These are phyloP conservation scores for Phrynocephalus guinanensis DNA, from an alignment of 2,797 vertebrate genomes.

Conservation along the genomic window DNA sequence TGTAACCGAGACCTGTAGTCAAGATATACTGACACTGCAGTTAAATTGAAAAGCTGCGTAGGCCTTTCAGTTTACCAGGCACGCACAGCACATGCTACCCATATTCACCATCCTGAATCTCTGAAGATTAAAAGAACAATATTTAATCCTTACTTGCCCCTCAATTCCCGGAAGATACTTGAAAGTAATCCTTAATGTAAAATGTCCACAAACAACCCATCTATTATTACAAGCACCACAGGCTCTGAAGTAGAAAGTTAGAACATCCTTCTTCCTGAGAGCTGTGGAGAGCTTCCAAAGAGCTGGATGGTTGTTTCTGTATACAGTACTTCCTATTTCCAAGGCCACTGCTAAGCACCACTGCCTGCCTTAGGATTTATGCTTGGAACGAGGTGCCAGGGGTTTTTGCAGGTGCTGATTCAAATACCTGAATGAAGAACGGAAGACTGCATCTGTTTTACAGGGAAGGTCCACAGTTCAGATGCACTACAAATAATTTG, in stretches of 20 bases:
- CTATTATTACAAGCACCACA: background rate
- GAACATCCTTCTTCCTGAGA: background rate
- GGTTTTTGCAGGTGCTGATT: background rate
- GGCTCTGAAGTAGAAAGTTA: background rate
- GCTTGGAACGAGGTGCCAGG: background rate
- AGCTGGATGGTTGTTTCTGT: background rate
- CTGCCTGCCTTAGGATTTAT: background rate
- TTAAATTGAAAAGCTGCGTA: background rate
- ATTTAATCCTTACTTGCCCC: background rate
- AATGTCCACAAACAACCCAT: background rate
- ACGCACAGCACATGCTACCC: background rate
- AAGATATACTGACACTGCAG: conserved; percentile 15
- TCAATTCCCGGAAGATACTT: background rate
- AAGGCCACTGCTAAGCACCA: background rate
- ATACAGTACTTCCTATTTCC: background rate
- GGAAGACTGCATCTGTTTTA: background rate
- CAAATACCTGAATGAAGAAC: background rate
- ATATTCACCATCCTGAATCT: background rate
- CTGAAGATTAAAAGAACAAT: background rate
- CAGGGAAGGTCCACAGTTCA: background rate
- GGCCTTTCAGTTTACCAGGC: conserved; percentile 24
- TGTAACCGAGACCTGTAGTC: conserved; percentile 16
- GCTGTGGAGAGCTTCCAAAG: background rate
- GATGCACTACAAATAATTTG: background rate
- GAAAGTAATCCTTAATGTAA: conserved; percentile 10